Evolutionary conservation across 2,113 vertebrate species (phyloP).

Genomic region (Hemiscyllium ocellatum): DNA sequence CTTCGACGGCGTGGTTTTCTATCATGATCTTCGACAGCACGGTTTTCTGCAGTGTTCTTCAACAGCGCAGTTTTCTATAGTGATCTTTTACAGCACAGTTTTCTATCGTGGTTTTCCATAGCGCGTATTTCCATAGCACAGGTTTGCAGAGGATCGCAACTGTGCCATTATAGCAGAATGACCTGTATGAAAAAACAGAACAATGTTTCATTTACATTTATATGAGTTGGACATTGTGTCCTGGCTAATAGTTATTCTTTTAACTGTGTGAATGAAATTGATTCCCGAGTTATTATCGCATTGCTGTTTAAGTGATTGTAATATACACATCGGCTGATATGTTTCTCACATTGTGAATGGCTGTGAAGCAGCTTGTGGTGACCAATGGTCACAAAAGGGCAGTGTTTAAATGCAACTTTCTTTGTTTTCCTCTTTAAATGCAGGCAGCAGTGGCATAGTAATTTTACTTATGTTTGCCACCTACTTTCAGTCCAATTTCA

Average conservation of each 20-base stretch:
- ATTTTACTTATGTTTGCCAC: not conserved
- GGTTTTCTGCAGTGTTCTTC: too few relatives aligned
- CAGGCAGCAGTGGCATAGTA: not conserved
- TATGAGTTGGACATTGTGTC: not conserved
- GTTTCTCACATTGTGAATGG: not conserved
- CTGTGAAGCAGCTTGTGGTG: not conserved
- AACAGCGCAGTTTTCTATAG: too few relatives aligned
- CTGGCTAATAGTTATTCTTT: not conserved
- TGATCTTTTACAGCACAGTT: too few relatives aligned
- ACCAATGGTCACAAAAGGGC: not conserved
- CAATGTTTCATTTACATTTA: not conserved
- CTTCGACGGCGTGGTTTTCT: too few relatives aligned
- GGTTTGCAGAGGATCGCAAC: too few relatives aligned
- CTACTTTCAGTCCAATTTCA: not conserved
- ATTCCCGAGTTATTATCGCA: not conserved
- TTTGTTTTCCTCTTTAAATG: not conserved
- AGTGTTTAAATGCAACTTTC: not conserved
- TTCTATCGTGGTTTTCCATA: too few relatives aligned
- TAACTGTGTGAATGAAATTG: not conserved
- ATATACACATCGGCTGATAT: not conserved
- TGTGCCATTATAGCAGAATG: too few relatives aligned
- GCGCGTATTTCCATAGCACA: too few relatives aligned
- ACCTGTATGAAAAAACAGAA: too few relatives aligned
- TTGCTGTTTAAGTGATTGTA: not conserved
- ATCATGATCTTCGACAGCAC: too few relatives aligned